Evolutionary conservation across 30 jellyfish, hydroid and myxozoan genomes (phyloP).

Genomic region (Phacellophora camtschatica): DNA sequence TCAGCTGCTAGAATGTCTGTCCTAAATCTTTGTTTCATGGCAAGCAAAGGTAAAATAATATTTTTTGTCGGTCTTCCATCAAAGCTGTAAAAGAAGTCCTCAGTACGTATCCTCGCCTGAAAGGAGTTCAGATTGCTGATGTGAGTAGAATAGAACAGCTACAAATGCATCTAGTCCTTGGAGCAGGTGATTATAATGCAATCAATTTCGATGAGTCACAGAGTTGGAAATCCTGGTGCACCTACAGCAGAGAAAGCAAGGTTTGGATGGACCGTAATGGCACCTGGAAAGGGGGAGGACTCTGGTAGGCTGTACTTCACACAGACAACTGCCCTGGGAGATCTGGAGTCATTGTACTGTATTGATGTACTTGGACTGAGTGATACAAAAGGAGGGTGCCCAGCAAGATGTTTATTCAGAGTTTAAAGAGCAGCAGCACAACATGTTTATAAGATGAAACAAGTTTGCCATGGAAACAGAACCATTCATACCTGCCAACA

Average conservation of each 20-base stretch:
- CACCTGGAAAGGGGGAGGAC: constrained; percentile 25
- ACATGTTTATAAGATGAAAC: background rate
- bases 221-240: constrained; percentile 37
- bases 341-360: constrained; percentile 31
- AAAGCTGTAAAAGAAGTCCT: too few relatives aligned
- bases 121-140: constrained; percentile 30
- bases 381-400: constrained; percentile 40
- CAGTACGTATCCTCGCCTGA: constrained; percentile 34
- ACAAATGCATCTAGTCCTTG: constrained; percentile 13
- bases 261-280: constrained; percentile 66
- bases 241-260: constrained; percentile 49
- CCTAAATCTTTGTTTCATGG: too few relatives aligned
- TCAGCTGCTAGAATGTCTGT: too few relatives aligned
- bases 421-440: constrained; percentile 31
- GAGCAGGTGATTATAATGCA: constrained; percentile 40
- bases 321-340: constrained; percentile 7
- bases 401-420: constrained; percentile 29
- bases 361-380: constrained; percentile 52
- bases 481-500: background rate
- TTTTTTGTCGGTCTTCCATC: too few relatives aligned
- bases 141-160: constrained; percentile 3
- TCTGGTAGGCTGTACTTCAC: background rate
- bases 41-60: too few relatives aligned
- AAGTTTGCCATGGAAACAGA: background rate
- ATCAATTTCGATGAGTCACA: background rate